phyloP scores from a whole-genome alignment of 2,888 invertebrate genomes.

The Agrilus biguttatus region DNA sequence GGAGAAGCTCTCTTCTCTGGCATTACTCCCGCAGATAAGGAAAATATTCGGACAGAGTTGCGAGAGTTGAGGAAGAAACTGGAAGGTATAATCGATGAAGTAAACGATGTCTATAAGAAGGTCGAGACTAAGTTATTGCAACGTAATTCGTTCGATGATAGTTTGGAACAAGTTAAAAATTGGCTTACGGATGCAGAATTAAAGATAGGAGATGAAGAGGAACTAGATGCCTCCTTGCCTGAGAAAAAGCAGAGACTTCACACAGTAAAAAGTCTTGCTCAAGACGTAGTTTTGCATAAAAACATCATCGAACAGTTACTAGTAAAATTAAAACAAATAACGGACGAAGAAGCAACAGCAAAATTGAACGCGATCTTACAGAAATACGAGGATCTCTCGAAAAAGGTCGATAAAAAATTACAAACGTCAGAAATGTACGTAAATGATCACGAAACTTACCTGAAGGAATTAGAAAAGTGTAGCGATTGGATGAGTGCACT shows the following conservation, averaged over 20 bases:
- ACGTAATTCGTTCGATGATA: conserved; percentile 86
- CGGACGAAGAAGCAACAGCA: conserved; percentile 64
- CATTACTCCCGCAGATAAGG: conserved; percentile 76
- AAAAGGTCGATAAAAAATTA: conserved; percentile 53
- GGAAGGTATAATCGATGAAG: conserved; percentile 71
- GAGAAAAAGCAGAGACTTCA: conserved; percentile 83
- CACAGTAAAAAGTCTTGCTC: conserved; percentile 61
- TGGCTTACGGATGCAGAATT: conserved; percentile 73
- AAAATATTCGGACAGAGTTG: conserved; percentile 68
- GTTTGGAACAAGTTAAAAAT: conserved; percentile 71
- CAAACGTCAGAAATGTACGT: conserved; percentile 56
- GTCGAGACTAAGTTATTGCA: conserved; percentile 82
- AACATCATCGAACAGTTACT: conserved; percentile 71
- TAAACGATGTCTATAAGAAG: conserved; percentile 72
- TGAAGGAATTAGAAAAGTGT: conserved; percentile 67
- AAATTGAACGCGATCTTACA: conserved; percentile 60
- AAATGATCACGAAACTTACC: conserved; percentile 66
- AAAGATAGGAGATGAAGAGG: conserved; percentile 55
- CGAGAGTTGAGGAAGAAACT: conserved; percentile 67
- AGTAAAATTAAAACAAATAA: conserved; percentile 64
- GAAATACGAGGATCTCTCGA: conserved; percentile 53
- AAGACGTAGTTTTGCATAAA: conserved; percentile 77
- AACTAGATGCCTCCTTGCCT: conserved; percentile 63
- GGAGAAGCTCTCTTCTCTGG: conserved; percentile 79
- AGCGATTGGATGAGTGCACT: conserved; percentile 71